Evolutionary conservation across 2,797 vertebrate genomes (phyloP), one percentile per base, ranked within the genome.

Genomic region (Rhincodon typus): DNA sequence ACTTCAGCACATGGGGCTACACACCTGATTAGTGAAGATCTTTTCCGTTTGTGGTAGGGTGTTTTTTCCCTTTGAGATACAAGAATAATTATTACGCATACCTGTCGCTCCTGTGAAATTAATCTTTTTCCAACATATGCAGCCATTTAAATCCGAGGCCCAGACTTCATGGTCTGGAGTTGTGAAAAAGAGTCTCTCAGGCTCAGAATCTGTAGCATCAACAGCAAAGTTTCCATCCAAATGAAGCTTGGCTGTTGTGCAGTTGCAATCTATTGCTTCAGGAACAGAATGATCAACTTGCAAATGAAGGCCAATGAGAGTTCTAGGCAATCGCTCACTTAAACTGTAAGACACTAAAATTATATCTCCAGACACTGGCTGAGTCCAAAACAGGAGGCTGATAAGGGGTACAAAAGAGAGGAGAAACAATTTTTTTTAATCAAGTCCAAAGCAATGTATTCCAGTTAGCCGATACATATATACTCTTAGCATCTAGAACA

Each of bases 141-240:
- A 96, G 13, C 10, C 27, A 94, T 84, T 96, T 91, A 96, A 82
- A 96, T 93, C 72, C n/a, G 69, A 96, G 95, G 87, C 94, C 93
- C 4, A 94, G 62, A 87, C 90, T 4, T 96, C 86, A 95, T 95
- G 23, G 53, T 95, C 42, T 0, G 72, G 88, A 95, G 34, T 77
- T 62, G 30, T 87, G 87, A 96, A 96, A 90, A 90, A 66, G 21
- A 96, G 27, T 94, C 87, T 57, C 57, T 25, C 50, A 1, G 95
- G 21, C 34, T 96, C 69, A 21, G 19, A 0, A 8, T 96, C 96
- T 93, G n/a, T 69, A n/a, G 17, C 57, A 95, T 38, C 46, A 94
- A 95, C 95, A 23, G 79, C 5, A n/a, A 86, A 10, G 95, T 34
- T 91, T 94, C 42, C 79, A 15, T 42, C 38, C 0, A 95, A 46